Evolutionary conservation across 2,888 invertebrate genomes (phyloP), one percentile per base, ranked within the genome.

Genomic region (Scaptomyza reducta): DNA sequence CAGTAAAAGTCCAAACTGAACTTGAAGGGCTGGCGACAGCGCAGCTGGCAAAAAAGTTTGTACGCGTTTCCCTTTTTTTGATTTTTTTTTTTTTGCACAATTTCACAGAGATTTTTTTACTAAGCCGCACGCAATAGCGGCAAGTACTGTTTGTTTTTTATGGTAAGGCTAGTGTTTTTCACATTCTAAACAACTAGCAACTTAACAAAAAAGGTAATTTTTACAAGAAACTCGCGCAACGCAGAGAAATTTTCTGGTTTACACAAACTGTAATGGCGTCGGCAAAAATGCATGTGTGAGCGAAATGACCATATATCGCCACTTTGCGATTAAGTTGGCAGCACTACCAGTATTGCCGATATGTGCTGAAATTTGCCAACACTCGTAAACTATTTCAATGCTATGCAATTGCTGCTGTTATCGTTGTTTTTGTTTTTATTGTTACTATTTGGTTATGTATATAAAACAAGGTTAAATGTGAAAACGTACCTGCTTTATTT

Each of bases 401-500:
- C 75, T 61, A 53, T 58, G 59, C 47, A 46, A 57, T 73, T 72
- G 51, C 57, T 70, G 55, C 16, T 60, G 50, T 10, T 61, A 22
- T 25, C 47, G 18, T 18, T 33, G 22, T 49, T 49, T 33, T 64
- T 56, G 68, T 66, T 22, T 22, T 22, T 74, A 71, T 79, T 82
- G 64, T 81, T 81, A 59, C 49, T 62, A 66, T 70, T 70, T 70
- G 79, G 70, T 75, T 76, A 74, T 79, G 79, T 79, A 75, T 72
- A 50, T 79, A 10, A 59, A 80, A 77, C 77, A 77, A 77, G 77
- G 77, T 77, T 79, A 77, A 77, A 69, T 65, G 49, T 44, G 44
- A 51, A 61, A 31, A 80, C 96, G 95, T 93, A 98, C 98, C 94
- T 96, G 95, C 91, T 95, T 94, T 92, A 98, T 94, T 93, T 97